phyloP scores from a whole-genome alignment of 2,113 vertebrate species.

The Athene cunicularia region DNA sequence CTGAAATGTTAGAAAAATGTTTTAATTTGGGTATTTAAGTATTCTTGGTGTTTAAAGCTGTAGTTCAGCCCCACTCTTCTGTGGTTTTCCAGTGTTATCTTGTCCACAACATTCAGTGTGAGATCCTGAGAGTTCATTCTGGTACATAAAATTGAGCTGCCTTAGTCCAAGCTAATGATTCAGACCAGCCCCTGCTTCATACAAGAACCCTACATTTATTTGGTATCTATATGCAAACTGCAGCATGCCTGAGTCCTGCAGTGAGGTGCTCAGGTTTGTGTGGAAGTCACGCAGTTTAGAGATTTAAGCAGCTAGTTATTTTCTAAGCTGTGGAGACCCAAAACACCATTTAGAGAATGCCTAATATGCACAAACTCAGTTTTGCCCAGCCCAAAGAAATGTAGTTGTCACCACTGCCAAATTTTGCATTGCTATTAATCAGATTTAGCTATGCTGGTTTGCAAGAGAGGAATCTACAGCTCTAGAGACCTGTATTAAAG shows the following conservation, averaged over 20 bases:
- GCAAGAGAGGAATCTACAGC: not conserved
- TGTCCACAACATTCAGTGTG: not conserved
- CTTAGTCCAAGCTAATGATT: not conserved
- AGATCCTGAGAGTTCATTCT: not conserved
- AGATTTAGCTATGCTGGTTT: not conserved
- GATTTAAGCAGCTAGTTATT: not conserved
- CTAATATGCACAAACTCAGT: not conserved
- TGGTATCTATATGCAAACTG: not conserved
- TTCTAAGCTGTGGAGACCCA: not conserved
- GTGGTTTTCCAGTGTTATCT: not conserved
- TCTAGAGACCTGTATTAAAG: not conserved
- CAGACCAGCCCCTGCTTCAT: not conserved
- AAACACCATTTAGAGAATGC: not conserved
- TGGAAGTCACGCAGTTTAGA: not conserved
- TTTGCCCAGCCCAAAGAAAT: not conserved
- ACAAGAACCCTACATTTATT: not conserved
- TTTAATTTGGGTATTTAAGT: not conserved
- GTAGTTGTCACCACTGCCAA: not conserved
- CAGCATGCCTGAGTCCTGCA: not conserved
- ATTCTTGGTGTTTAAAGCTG: not conserved
- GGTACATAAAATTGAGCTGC: not conserved
- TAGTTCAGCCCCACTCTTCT: not conserved
- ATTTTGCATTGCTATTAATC: not conserved
- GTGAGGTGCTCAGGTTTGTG: not conserved
- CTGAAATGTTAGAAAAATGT: not conserved